These are phyloP conservation scores for Noctua janthina DNA, from an alignment of 2,888 invertebrate species.

Conservation along the genomic window DNA sequence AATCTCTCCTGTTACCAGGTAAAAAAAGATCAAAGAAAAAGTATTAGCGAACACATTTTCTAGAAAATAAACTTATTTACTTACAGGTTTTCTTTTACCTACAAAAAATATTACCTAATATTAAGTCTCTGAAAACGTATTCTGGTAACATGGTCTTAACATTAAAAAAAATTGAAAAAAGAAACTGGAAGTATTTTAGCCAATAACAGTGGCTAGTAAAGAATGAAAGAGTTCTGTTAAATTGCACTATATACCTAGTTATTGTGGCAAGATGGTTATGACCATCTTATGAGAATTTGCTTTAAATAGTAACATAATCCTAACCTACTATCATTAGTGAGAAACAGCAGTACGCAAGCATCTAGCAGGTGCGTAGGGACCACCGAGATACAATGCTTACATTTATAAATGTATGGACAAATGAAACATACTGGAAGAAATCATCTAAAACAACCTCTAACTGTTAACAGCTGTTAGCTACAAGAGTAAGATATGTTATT, in stretches of 20 bases:
- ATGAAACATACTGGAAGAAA: neutral
- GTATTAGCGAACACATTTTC: neutral
- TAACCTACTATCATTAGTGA: neutral
- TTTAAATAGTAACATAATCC: neutral
- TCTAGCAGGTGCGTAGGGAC: neutral
- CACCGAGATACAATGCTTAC: neutral
- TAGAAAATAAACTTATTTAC: neutral
- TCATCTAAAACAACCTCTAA: neutral
- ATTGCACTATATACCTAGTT: too few relatives aligned
- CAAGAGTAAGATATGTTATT: neutral
- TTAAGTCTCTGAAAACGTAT: neutral
- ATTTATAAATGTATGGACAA: neutral
- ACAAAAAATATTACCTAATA: too few relatives aligned
- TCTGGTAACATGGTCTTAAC: neutral
- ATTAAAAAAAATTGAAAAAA: neutral
- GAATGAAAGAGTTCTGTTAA: neutral
- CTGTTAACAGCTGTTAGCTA: neutral
- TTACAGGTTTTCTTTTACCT: neutral
- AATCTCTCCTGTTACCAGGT: neutral
- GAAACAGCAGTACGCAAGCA: neutral
- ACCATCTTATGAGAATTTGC: neutral
- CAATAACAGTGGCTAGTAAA: neutral
- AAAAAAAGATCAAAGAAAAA: neutral
- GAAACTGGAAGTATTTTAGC: neutral
- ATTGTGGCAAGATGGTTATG: too few relatives aligned